Conservation (phyloP, 2,113 vertebrate species). For the Coregonus clupeaformis region DNA sequence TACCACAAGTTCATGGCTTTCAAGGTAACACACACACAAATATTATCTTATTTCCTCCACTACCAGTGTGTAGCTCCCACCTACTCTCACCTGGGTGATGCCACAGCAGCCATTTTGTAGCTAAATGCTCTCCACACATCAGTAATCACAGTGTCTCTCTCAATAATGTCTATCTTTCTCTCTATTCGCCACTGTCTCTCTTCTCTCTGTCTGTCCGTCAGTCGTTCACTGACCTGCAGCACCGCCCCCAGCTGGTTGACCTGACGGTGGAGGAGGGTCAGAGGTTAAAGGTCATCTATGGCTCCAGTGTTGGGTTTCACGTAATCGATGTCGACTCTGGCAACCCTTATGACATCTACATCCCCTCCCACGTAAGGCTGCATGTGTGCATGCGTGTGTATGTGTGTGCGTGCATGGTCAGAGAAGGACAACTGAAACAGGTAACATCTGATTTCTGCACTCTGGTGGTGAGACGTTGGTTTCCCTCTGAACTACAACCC, state of each 20-base stretch:
- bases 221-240: slow-evolving; percentile 99
- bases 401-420: background rate
- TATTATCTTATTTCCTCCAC: too few relatives aligned
- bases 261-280: slow-evolving; percentile 98
- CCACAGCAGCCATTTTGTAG: too few relatives aligned
- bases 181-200: background rate
- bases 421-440: background rate
- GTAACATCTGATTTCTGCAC: background rate
- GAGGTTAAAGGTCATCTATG: slow-evolving; percentile 98
- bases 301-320: slow-evolving; percentile 96
- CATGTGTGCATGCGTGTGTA: background rate
- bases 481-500: background rate
- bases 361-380: slow-evolving; percentile 93
- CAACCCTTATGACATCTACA: slow-evolving; percentile 98
- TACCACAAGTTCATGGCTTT: slow-evolving; percentile 99
- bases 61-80: too few relatives aligned
- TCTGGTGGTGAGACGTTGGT: too few relatives aligned
- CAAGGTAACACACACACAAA: slow-evolving; percentile 79
- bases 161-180: background rate
- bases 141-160: background rate
- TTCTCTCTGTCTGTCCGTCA: slow-evolving; percentile 49
- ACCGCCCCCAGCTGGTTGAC: slow-evolving; percentile 94
- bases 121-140: background rate
- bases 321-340: slow-evolving; percentile 98
- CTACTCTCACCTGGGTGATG: too few relatives aligned